Conservation (phyloP, 1,140 invertebrate species). For the Drosophila ogumai region DNA sequence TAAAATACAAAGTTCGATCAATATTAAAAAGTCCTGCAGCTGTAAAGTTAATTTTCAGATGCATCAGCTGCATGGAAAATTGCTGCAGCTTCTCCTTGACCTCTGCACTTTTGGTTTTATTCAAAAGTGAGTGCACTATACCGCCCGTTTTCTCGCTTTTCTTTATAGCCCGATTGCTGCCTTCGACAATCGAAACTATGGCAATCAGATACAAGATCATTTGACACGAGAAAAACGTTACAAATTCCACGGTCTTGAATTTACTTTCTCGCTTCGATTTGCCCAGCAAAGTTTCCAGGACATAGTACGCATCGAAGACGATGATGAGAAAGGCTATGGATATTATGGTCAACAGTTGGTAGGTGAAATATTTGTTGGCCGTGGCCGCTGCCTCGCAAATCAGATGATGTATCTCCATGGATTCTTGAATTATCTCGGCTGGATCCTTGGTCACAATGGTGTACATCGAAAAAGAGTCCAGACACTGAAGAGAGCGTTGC, state of each 20-base stretch:
- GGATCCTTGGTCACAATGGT: constrained; percentile 81
- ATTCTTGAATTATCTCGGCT: constrained; percentile 81
- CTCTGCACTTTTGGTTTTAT: constrained; percentile 73
- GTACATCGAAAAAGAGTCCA: constrained; percentile 83
- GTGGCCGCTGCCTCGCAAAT: constrained; percentile 82
- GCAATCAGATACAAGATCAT: constrained; percentile 83
- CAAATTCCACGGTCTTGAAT: constrained; percentile 82
- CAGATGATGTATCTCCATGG: constrained; percentile 84
- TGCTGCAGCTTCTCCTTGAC: constrained; percentile 81
- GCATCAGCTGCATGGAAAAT: constrained; percentile 81
- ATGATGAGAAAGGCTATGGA: constrained; percentile 83
- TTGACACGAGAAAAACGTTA: constrained; percentile 82
- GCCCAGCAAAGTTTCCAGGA: constrained; percentile 81
- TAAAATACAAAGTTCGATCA: constrained; percentile 82
- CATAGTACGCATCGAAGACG: constrained; percentile 83
- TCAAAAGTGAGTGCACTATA: constrained; percentile 78
- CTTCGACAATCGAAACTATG: constrained; percentile 82
- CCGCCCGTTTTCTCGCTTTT: constrained; percentile 83
- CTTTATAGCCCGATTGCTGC: constrained; percentile 80
- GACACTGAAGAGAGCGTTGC: constrained; percentile 71
- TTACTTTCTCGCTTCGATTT: constrained; percentile 79
- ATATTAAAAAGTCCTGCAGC: constrained; percentile 83
- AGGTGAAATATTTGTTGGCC: constrained; percentile 84
- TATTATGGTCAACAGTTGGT: constrained; percentile 80
- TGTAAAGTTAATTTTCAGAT: constrained; percentile 81